phyloP scores from a whole-genome alignment of 1,140 invertebrate genomes.

The Scaptomyza montana region DNA sequence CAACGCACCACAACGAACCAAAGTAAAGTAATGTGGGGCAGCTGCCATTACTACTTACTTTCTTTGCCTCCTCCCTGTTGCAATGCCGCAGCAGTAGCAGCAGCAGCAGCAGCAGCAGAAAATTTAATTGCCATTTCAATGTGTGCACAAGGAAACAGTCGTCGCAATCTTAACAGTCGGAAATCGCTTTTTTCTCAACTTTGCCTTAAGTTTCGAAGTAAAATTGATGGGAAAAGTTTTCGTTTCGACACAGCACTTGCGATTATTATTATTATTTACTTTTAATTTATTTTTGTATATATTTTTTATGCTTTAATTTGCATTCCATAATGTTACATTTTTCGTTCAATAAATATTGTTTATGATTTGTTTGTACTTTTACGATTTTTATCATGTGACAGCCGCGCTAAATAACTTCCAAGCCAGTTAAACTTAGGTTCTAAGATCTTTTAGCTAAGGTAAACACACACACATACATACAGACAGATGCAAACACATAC shows the following conservation, averaged over 20 bases:
- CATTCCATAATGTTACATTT: conserved; percentile 19
- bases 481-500: neutral
- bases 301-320: conserved; percentile 14
- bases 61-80: conserved; percentile 16
- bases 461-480: conserved; percentile 10
- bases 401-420: conserved; percentile 80
- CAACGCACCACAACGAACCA: conserved; percentile 32
- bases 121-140: conserved; percentile 42
- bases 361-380: conserved; percentile 1
- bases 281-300: conserved; percentile 37
- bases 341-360: conserved; percentile 18
- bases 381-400: conserved; percentile 29
- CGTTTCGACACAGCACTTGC: conserved; percentile 40
- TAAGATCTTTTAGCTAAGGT: conserved; percentile 51
- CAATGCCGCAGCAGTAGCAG: conserved; percentile 14
- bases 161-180: conserved; percentile 32
- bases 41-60: neutral
- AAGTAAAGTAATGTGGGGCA: conserved; percentile 56
- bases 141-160: conserved; percentile 35
- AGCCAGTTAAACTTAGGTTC: conserved; percentile 47
- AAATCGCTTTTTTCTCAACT: conserved; percentile 13
- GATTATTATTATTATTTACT: conserved; percentile 31
- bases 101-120: conserved; percentile 19
- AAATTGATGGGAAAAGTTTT: conserved; percentile 29
- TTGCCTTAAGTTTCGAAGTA: conserved; percentile 16